Base-by-base conservation (phyloP, 2,113 vertebrate species). In the Cheirogaleus medius region DNA sequence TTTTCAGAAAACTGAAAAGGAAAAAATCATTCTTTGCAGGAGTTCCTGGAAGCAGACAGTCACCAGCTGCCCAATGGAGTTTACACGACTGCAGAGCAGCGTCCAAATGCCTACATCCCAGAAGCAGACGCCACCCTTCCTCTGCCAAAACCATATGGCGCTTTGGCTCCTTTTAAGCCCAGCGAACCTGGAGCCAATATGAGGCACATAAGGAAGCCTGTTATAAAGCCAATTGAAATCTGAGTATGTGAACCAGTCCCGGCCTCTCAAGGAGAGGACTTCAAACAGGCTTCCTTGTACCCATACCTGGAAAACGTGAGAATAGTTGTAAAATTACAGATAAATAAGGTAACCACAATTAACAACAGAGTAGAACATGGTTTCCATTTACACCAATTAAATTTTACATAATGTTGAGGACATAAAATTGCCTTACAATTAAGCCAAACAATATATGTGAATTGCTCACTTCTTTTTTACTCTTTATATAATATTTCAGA, bases 181-280 rank as follows among this genome's bases (percentile, higher is more conserved):
- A 97, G 92, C 0, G 98, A 99, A 58, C 98, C 98, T 1, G 98
- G 99, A 12, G 97, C 98, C 54, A 99, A 98, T 66, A 99, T 98
- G 85, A 99, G 99, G 83, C 99, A 99, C 91, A 98, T 99, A 92
- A 99, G 99, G 97, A 99, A 99, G 94, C 99, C 99, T 6, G 56
- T 94, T 27, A 58, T 97, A 80, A 99, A 99, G 94, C 98, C 99
- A 25, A 98, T 98, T 60, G 98, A 99, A 97, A 98, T 98, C 69
- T 99, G 98, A 98, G n/a, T 3, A 18, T 42, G 69, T 63, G 52
- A 76, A 21, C 44, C 32, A 37, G n/a, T 32, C 66, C 68, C 12
- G 23, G 34, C 52, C 87, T 87, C 81, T 56, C 29, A 37, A 52
- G 37, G 42, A 83, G 23, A 85, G n/a, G 39, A 37, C 54, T 49